These are phyloP conservation scores for Megaceryle torquata DNA, from an alignment of 2,113 vertebrate species.

Conservation along the genomic window DNA sequence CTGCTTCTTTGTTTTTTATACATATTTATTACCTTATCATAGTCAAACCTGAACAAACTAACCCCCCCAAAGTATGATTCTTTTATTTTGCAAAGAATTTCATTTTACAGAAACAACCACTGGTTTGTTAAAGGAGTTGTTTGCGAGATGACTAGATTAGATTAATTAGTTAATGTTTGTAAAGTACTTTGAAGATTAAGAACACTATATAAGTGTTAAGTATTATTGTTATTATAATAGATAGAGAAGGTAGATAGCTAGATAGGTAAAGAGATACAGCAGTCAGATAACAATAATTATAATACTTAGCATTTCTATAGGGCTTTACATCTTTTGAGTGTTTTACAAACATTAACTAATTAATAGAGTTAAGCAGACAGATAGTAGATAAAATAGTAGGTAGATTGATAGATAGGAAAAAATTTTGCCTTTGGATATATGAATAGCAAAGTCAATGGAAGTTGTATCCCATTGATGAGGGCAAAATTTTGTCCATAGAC, in stretches of 20 bases:
- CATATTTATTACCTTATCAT: slow-evolving; percentile 41
- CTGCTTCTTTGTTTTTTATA: not conserved
- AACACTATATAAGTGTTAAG: slow-evolving; percentile 68
- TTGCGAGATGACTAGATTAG: slow-evolving; percentile 64
- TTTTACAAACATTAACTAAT: slow-evolving; percentile 74
- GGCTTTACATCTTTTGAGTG: slow-evolving; percentile 69
- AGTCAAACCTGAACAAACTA: slow-evolving; percentile 31
- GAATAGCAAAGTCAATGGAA: slow-evolving; percentile 31
- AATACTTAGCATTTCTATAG: slow-evolving; percentile 67
- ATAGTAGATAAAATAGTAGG: slow-evolving; percentile 67
- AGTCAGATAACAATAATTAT: slow-evolving; percentile 68
- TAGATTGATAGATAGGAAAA: slow-evolving; percentile 63
- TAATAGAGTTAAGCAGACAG: slow-evolving; percentile 69
- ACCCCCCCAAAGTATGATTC: not conserved
- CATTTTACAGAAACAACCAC: slow-evolving; percentile 37
- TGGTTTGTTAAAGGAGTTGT: slow-evolving; percentile 54
- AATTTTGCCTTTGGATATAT: slow-evolving; percentile 63
- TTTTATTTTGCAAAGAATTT: slow-evolving; percentile 43
- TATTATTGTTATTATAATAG: slow-evolving; percentile 67
- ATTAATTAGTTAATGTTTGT: slow-evolving; percentile 72
- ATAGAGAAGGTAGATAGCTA: slow-evolving; percentile 70
- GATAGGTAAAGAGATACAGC: slow-evolving; percentile 72
- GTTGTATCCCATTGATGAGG: slow-evolving; percentile 7
- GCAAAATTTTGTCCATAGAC: slow-evolving; percentile 4
- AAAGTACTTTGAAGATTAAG: slow-evolving; percentile 71